A percentile compares a stretch with the other conserved stretches of the same genome.
Evolutionary conservation across 2,113 vertebrate species (phyloP).

Genomic region (Typhlomys cinereus): DNA sequence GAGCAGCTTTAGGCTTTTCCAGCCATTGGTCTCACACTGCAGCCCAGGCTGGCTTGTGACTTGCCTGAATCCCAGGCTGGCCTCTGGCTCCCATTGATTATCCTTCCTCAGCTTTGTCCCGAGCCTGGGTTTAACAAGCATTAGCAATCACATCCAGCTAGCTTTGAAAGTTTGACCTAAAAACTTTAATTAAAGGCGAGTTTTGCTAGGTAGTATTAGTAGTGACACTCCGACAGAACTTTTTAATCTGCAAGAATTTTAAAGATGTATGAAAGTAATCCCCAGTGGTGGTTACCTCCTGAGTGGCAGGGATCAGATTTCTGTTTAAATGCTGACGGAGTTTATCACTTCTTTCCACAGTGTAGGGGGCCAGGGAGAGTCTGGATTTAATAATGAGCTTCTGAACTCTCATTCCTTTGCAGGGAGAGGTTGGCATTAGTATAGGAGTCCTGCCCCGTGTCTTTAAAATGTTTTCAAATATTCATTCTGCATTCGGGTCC

Average conservation of each 20-base stretch:
- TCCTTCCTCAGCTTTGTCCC: background rate
- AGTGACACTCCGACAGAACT: slow-evolving; percentile 65
- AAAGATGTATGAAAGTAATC: slow-evolving; percentile 64
- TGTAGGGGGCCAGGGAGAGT: background rate
- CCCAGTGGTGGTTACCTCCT: slow-evolving; percentile 41
- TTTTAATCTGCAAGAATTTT: slow-evolving; percentile 72
- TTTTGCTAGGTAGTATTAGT: slow-evolving; percentile 60
- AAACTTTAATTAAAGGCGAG: slow-evolving; percentile 56
- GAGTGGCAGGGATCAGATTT: slow-evolving; percentile 63
- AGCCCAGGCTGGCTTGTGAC: too few relatives aligned
- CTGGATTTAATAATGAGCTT: slow-evolving; percentile 68
- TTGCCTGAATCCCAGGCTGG: background rate
- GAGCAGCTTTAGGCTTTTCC: background rate
- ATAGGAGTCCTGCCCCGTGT: slow-evolving; percentile 9
- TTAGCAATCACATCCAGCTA: background rate
- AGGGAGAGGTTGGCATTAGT: background rate
- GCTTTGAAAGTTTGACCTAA: slow-evolving; percentile 48
- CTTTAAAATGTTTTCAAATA: slow-evolving; percentile 63
- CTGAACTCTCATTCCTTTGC: background rate
- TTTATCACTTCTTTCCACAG: background rate
- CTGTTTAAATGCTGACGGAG: slow-evolving; percentile 37
- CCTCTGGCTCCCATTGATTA: background rate
- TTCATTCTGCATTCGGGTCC: slow-evolving; percentile 42
- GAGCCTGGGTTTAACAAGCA: background rate
- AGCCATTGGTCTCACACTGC: background rate